Evolutionary conservation across 2,888 invertebrate genomes (phyloP), one percentile per base, ranked within the genome.

Genomic region (Mylabris sibirica): DNA sequence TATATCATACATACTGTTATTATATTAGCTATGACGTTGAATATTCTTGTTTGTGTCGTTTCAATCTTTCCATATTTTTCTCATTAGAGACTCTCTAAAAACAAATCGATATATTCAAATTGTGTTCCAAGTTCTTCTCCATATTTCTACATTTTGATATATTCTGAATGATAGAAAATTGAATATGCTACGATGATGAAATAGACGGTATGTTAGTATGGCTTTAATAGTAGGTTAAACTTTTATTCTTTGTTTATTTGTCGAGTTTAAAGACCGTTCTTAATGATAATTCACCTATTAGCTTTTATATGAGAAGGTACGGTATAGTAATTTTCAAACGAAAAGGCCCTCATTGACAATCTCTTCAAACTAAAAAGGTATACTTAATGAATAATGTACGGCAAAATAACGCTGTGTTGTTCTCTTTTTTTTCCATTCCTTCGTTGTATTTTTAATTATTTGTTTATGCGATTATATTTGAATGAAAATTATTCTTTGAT

Each of bases 341-440:
- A 35, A 67, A 67, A 67, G 60, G 53, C 12, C 26, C 11, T 14
- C 62, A 53, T 59, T 64, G 24, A 38, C 34, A 59, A 68, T 68
- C 57, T 57, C 57, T 57, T 26, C 14, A 26, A 57, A 57, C 57
- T 57, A n/a, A 57, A 26, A 57, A 26, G 26, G 24, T 57, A 57
- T n/a, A 57, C 24, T 14, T 57, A 24, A 57, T 57, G 57, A 57
- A 57, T 22, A 53, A 20, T 24, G 6, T n/a, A 57, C 24, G 14
- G n/a, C 26, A 24, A 57, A 57, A 57, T 61, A 68, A 17, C 17
- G 62, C 41, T 35, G 60, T 64, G 49, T 61, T 41, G 41, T 30
- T 30, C 8, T 0, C 4, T 30, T 30, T 30, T 30, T 0, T 6
- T 30, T 30, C 3, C 4, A 30, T 30, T 30, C 8, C 8, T 30